Evolutionary conservation across 2,113 vertebrate species (phyloP).

Genomic region (Elgaria multicarinata): DNA sequence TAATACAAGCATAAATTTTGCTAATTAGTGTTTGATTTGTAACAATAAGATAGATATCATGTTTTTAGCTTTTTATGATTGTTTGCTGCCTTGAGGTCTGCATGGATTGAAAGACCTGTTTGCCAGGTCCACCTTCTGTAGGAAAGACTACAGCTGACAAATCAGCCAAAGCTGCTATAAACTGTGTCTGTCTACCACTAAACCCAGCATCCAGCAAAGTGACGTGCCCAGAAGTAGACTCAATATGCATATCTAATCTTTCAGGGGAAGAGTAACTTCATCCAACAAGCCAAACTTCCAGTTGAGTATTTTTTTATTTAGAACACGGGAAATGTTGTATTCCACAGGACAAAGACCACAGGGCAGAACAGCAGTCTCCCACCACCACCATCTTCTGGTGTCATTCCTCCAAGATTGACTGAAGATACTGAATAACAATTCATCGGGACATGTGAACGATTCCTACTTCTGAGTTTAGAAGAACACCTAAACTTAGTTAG

Average conservation of each 20-base stretch:
- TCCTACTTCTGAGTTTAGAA: not conserved
- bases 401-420: not conserved
- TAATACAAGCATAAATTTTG: not conserved
- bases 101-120: not conserved
- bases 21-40: not conserved
- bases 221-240: too few relatives aligned
- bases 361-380: not conserved
- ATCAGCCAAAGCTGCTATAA: not conserved
- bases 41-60: not conserved
- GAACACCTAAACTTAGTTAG: slow-evolving; percentile 17
- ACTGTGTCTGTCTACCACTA: not conserved
- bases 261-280: too few relatives aligned
- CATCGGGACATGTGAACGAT: not conserved
- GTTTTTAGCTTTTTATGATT: not conserved
- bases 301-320: not conserved
- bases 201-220: not conserved
- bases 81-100: not conserved
- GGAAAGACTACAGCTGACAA: not conserved
- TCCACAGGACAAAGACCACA: too few relatives aligned
- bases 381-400: not conserved
- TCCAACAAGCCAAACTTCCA: not conserved
- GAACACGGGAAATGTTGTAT: not conserved
- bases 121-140: not conserved
- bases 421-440: not conserved
- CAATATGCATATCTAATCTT: too few relatives aligned